A percentile compares a stretch with the other conserved stretches of the same genome.
Evolutionary conservation across 2,113 vertebrate species (phyloP).

Genomic region (Paratilapia polleni): DNA sequence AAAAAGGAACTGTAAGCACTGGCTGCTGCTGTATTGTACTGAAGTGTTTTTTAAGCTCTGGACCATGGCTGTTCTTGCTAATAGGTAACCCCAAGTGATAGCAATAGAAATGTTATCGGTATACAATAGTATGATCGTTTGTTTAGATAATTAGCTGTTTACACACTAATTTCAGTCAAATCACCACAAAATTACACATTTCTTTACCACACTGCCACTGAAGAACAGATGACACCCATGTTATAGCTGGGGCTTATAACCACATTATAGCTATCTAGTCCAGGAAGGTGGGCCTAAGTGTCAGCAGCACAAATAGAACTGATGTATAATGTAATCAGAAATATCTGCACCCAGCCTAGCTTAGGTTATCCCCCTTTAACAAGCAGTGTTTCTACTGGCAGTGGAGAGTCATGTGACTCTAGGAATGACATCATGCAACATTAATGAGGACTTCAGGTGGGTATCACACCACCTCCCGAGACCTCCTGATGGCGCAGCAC

Average conservation of each 20-base stretch:
- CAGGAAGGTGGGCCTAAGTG: conserved; percentile 34
- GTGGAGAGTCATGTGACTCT: conserved; percentile 65
- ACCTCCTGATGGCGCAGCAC: conserved; percentile 92
- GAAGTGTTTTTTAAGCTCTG: conserved; percentile 21
- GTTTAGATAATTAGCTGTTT: conserved; percentile 55
- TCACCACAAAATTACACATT: conserved; percentile 60
- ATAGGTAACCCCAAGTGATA: conserved; percentile 9
- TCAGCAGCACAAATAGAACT: conserved; percentile 40
- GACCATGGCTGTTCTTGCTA: conserved; percentile 26
- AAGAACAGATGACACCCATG: conserved; percentile 61
- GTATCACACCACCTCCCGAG: conserved; percentile 89
- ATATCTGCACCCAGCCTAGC: conserved; percentile 25
- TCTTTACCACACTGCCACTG: conserved; percentile 51
- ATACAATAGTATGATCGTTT: conserved; percentile 48
- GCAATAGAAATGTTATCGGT: conserved; percentile 48
- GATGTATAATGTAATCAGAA: conserved; percentile 31
- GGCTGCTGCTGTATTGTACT: conserved; percentile 44
- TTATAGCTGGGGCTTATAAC: conserved; percentile 56
- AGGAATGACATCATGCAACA: conserved; percentile 78
- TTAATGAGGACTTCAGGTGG: conserved; percentile 35
- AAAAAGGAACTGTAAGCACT: conserved; percentile 18
- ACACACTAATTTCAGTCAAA: conserved; percentile 63
- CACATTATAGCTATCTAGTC: conserved; percentile 49
- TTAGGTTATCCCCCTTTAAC: conserved; percentile 43
- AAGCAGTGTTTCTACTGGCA: conserved; percentile 64